These are phyloP conservation scores for Eilema griseolum DNA, from an alignment of 2,888 invertebrate species.

Conservation along the genomic window DNA sequence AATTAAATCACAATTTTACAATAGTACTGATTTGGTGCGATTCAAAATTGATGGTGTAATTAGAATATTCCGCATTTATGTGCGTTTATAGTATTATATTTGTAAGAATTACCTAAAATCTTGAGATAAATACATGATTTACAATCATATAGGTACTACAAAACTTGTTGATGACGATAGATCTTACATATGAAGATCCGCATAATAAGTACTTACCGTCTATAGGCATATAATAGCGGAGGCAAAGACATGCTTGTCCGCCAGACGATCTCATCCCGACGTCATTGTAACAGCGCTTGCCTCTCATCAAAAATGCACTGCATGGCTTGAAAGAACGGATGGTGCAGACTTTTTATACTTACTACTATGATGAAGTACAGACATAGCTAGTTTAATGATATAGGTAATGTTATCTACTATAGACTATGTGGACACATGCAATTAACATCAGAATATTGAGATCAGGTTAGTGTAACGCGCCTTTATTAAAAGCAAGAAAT, in stretches of 20 bases:
- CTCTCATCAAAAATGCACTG: conserved; percentile 84
- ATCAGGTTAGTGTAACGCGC: not conserved
- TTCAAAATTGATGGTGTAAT: not conserved
- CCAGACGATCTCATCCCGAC: conserved; percentile 82
- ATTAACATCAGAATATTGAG: not conserved
- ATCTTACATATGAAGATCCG: conserved; percentile 22
- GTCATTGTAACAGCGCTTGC: conserved; percentile 78
- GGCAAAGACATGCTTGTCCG: conserved; percentile 67
- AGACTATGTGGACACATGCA: not conserved
- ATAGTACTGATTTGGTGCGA: not conserved
- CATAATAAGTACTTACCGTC: conserved; percentile 36
- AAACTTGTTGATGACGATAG: conserved; percentile 40
- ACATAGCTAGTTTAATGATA: not conserved
- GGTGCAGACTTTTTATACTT: conserved; percentile 45
- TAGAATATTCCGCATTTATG: not conserved
- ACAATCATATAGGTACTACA: conserved; percentile 8
- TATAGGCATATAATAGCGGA: conserved; percentile 53
- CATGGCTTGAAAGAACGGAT: conserved; percentile 77
- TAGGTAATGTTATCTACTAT: not conserved
- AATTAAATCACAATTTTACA: too few species aligned
- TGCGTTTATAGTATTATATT: not conserved
- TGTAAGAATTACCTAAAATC: not conserved
- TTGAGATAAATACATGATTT: not conserved
- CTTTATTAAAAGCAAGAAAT: not conserved
- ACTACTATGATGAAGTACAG: not conserved